Evolutionary conservation across 35 echinoderm and acorn worm genomes (phyloP), one percentile per base, ranked within the genome.

Genomic region (Apostichopus californicus): DNA sequence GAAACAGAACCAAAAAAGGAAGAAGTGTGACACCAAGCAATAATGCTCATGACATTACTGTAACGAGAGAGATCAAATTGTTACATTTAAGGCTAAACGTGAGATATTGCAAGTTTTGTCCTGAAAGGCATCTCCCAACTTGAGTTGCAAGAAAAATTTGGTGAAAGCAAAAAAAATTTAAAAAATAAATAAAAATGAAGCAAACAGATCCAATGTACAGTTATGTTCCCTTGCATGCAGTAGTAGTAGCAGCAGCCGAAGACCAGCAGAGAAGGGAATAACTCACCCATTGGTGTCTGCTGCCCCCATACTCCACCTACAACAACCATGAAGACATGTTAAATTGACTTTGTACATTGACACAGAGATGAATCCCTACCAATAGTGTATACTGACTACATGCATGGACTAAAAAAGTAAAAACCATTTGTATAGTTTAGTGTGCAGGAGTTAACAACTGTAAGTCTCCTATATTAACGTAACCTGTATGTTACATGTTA

Each of bases 301-400:
- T 85, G 81, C 21, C 81, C 81, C 81, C 81, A 85, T 22, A 85
- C 57, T 58, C 81, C 81, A 85, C 81, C 81, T 85, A 85, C 6
- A 85, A 85, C 54, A 59, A 85, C 57, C 56, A 58, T 25, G 55
- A 85, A 85, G 81, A 85, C 7, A 75, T 75, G 71, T 61, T 12
- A 61, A 12, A 61, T 61, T 61, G 58, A 12, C 58, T 61, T 68
- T 14, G 64, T 68, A 68, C 64, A 1, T 17, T 10, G 18, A 68
- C 64, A 68, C 64, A 8, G 64, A 68, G 18, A 4, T 68, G 64
- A 18, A 68, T 68, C 4, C 18, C 18, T 68, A 68, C 11, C 64
- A 46, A 46, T 46, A 46, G 34, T 46, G 34, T 46, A 46, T 46
- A 46, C 34, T 46, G 34, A 46, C 34, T 46, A 46, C 34, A 46